Evolutionary conservation across 1,140 invertebrate species (phyloP).

Genomic region (Pogonomyrmex californicus): DNA sequence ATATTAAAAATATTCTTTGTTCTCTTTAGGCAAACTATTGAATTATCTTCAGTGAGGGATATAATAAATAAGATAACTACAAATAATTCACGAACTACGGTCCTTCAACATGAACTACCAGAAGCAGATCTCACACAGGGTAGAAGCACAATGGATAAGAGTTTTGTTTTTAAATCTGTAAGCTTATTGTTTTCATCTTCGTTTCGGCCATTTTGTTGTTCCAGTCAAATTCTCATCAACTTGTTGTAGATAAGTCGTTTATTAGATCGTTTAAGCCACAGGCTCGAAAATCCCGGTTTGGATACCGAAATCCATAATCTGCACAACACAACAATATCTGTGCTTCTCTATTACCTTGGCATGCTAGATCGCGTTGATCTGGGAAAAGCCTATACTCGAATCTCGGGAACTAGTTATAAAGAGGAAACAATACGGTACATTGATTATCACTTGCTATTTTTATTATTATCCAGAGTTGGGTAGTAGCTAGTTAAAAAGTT

Average conservation of each 20-base stretch:
- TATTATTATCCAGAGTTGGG: not conserved
- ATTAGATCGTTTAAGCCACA: slow-evolving; percentile 83
- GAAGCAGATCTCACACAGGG: slow-evolving; percentile 83
- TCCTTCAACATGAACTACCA: slow-evolving; percentile 82
- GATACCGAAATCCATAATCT: slow-evolving; percentile 83
- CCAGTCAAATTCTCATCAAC: slow-evolving; percentile 10
- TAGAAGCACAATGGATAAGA: slow-evolving; percentile 80
- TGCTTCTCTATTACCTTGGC: slow-evolving; percentile 82
- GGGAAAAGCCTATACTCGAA: slow-evolving; percentile 81
- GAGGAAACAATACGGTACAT: slow-evolving; percentile 84
- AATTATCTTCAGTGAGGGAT: slow-evolving; percentile 72
- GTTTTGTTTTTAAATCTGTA: slow-evolving; percentile 80
- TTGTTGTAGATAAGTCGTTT: slow-evolving; percentile 81
- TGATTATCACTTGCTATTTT: slow-evolving; percentile 21
- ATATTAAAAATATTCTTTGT: not conserved
- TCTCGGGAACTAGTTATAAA: slow-evolving; percentile 85
- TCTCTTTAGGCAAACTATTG: slow-evolving; percentile 74
- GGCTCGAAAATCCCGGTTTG: slow-evolving; percentile 85
- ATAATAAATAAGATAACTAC: slow-evolving; percentile 70
- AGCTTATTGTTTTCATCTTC: slow-evolving; percentile 59
- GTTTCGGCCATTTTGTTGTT: not conserved
- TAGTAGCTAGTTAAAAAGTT: too few species aligned
- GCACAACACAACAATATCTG: slow-evolving; percentile 84
- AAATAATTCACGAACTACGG: slow-evolving; percentile 68
- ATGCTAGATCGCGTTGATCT: slow-evolving; percentile 82